Conservation (phyloP, 2,113 vertebrate genomes). For the Proterorhinus semilunaris region DNA sequence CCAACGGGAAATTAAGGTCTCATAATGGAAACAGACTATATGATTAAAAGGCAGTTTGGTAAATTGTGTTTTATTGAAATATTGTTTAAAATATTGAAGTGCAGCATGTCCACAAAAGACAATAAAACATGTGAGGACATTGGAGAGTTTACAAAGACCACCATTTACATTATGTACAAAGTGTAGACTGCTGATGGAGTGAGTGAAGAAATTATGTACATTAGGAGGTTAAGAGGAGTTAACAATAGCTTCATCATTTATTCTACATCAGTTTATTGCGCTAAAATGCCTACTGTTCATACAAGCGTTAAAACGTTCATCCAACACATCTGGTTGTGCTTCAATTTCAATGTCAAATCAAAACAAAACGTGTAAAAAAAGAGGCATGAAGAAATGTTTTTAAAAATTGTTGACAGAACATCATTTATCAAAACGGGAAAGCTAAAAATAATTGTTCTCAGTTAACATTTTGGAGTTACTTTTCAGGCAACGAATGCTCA, state of each 20-base stretch:
- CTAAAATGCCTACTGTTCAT: not conserved
- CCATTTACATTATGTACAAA: slow-evolving; percentile 1
- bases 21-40: not conserved
- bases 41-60: not conserved
- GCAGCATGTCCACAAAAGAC: not conserved
- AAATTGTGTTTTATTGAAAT: slow-evolving; percentile 1
- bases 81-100: slow-evolving; percentile 1
- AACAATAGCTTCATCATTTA: not conserved
- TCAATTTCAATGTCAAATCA: slow-evolving; percentile 22
- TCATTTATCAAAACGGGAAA: too few relatives aligned
- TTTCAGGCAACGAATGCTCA: slow-evolving; percentile 5
- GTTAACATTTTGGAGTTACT: not conserved
- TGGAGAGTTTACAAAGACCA: not conserved
- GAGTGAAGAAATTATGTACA: not conserved
- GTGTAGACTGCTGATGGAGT: not conserved
- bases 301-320: not conserved
- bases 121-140: not conserved
- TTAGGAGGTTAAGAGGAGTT: not conserved
- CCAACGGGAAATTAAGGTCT: too few relatives aligned
- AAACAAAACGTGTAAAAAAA: not conserved
- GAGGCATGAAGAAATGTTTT: not conserved
- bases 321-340: not conserved
- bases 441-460: too few relatives aligned
- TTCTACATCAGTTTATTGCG: not conserved
- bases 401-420: too few relatives aligned